A percentile compares a stretch with the other conserved stretches of the same genome.
Conservation (phyloP, 1,140 invertebrate species). For the Maconellicoccus hirsutus region DNA sequence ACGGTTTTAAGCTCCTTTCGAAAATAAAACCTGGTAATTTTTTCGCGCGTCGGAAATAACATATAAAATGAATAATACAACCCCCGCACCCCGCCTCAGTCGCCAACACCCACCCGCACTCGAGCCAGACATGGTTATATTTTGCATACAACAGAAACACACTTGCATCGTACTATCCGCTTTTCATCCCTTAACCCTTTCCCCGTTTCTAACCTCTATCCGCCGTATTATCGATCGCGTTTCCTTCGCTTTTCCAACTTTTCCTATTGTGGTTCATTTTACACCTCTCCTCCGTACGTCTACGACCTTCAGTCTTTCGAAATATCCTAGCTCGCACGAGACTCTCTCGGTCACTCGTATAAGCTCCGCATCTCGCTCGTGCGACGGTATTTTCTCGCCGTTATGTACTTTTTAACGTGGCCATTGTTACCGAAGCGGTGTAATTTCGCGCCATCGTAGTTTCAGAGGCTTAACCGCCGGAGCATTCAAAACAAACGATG, state of each 20-base stretch:
- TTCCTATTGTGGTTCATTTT: conserved; percentile 1
- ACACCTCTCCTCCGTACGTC: background rate
- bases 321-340: background rate
- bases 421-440: no score
- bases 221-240: background rate
- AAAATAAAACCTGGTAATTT: no score
- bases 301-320: conserved; percentile 7
- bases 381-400: no score
- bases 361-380: no score
- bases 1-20: no score
- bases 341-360: no score
- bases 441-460: background rate
- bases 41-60: no score
- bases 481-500: background rate
- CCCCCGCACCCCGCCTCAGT: background rate
- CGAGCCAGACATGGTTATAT: background rate
- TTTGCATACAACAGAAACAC: conserved; percentile 1
- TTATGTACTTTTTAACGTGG: no score
- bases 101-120: background rate
- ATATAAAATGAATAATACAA: background rate
- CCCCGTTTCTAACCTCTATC: background rate
- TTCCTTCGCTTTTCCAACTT: background rate
- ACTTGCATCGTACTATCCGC: background rate
- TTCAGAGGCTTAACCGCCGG: background rate
- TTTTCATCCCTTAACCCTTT: background rate